A percentile compares a stretch with the other conserved stretches of the same genome.
Evolutionary conservation across 2,797 vertebrate species (phyloP).

Genomic region (Neostethus bicornis): DNA sequence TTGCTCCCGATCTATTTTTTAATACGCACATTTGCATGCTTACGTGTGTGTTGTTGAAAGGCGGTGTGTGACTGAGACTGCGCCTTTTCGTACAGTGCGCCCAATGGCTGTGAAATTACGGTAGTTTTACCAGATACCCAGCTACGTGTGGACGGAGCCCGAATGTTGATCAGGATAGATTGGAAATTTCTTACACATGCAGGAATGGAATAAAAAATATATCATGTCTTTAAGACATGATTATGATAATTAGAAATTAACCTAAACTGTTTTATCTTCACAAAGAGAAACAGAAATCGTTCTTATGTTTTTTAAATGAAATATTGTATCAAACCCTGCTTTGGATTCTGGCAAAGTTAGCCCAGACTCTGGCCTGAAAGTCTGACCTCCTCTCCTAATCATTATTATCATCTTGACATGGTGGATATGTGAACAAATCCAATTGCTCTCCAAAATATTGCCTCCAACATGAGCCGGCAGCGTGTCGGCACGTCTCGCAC

Average conservation of each 20-base stretch:
- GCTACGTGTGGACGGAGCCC: too few relatives aligned
- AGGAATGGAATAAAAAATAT: not conserved
- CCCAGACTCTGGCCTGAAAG: not conserved
- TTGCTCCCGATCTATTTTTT: too few relatives aligned
- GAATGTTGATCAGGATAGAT: too few relatives aligned
- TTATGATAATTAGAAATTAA: not conserved
- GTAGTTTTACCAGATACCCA: too few relatives aligned
- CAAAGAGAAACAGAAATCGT: not conserved
- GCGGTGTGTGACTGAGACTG: too few relatives aligned
- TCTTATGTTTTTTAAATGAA: not conserved
- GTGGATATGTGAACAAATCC: conserved; percentile 30
- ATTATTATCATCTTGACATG: conserved; percentile 15
- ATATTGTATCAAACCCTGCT: conserved; percentile 2
- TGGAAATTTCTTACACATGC: too few relatives aligned
- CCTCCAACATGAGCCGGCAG: conserved; percentile 31
- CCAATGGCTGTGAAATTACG: too few relatives aligned
- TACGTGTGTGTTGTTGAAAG: too few relatives aligned
- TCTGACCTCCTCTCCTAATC: not conserved
- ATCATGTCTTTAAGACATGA: not conserved
- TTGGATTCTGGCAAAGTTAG: not conserved
- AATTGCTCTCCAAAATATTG: conserved; percentile 7
- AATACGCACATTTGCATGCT: too few relatives aligned
- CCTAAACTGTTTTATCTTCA: not conserved
- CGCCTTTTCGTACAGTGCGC: too few relatives aligned
- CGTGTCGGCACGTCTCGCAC: conserved; percentile 24